phyloP scores from a whole-genome alignment of 2,888 invertebrate species.

The Micropterix aruncella region DNA sequence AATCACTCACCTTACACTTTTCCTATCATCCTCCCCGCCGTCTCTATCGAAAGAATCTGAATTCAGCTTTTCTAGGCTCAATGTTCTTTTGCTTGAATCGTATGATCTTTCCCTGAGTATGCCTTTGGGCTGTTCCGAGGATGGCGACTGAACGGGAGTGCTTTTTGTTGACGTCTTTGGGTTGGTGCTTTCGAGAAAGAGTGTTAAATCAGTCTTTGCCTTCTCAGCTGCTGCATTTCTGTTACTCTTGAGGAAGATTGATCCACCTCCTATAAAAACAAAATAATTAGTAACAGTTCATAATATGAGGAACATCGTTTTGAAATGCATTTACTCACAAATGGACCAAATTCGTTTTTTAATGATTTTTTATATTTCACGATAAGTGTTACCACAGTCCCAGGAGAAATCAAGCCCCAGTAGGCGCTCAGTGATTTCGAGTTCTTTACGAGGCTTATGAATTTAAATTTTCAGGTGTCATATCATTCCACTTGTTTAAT shows the following conservation, averaged over 20 bases:
- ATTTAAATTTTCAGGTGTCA: too few relatives aligned
- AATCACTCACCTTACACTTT: constrained; percentile 44
- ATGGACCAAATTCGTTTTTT: too few relatives aligned
- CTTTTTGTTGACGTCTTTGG: constrained; percentile 2
- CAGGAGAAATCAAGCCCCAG: too few relatives aligned
- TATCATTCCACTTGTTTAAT: too few relatives aligned
- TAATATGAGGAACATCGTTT: too few relatives aligned
- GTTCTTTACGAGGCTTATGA: too few relatives aligned
- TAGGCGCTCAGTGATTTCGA: too few relatives aligned
- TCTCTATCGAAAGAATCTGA: constrained; percentile 15
- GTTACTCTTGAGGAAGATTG: constrained; percentile 47
- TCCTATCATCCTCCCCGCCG: constrained; percentile 56
- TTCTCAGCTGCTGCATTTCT: constrained; percentile 18
- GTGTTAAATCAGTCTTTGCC: constrained; percentile 4
- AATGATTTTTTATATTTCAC: too few relatives aligned
- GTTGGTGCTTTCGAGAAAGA: neutral
- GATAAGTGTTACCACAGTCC: too few relatives aligned
- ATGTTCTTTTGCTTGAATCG: constrained; percentile 19
- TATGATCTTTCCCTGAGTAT: constrained; percentile 47
- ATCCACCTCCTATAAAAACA: constrained; percentile 36
- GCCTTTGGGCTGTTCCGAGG: constrained; percentile 31
- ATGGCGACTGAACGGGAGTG: constrained; percentile 11
- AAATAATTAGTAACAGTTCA: too few relatives aligned
- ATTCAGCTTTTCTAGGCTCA: constrained; percentile 5
- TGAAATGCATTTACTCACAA: too few relatives aligned